These are phyloP conservation scores for Ichneumon xanthorius DNA, from an alignment of 2,888 invertebrate species.

Conservation along the genomic window DNA sequence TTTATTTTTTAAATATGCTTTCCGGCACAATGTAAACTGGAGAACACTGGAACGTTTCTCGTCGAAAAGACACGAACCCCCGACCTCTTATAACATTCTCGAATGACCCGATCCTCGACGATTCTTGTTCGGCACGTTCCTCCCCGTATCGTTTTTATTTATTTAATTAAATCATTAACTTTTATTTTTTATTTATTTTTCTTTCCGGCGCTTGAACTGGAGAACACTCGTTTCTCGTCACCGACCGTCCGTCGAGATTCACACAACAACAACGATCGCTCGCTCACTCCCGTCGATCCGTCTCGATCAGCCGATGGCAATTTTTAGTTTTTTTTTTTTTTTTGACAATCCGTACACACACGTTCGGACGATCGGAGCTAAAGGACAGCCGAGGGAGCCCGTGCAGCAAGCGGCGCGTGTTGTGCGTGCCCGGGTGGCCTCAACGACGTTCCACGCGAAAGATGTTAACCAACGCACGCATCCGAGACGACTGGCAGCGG, in stretches of 20 bases:
- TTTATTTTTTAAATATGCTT: too few species aligned
- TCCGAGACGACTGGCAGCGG: conserved; percentile 79
- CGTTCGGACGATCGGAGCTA: background rate
- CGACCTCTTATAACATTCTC: too few species aligned
- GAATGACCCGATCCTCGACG: too few species aligned
- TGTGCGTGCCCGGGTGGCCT: background rate
- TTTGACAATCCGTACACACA: background rate
- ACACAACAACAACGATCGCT: background rate
- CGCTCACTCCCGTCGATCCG: background rate
- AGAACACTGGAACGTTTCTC: background rate
- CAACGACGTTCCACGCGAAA: conserved; percentile 60
- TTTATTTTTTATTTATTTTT: too few species aligned
- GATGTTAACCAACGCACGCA: conserved; percentile 80
- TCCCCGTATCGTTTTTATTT: background rate
- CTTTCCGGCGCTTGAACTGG: background rate
- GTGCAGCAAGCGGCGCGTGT: background rate
- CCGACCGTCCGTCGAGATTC: background rate
- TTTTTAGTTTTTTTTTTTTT: background rate
- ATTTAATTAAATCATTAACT: background rate
- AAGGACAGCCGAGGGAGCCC: background rate
- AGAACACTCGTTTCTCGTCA: conserved; percentile 1
- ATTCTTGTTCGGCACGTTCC: background rate
- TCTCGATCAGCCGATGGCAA: background rate
- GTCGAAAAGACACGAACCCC: background rate
- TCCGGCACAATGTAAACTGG: background rate